Evolutionary conservation across 2,888 invertebrate genomes (phyloP), one percentile per base, ranked within the genome.

Genomic region (Agrotis segetum): DNA sequence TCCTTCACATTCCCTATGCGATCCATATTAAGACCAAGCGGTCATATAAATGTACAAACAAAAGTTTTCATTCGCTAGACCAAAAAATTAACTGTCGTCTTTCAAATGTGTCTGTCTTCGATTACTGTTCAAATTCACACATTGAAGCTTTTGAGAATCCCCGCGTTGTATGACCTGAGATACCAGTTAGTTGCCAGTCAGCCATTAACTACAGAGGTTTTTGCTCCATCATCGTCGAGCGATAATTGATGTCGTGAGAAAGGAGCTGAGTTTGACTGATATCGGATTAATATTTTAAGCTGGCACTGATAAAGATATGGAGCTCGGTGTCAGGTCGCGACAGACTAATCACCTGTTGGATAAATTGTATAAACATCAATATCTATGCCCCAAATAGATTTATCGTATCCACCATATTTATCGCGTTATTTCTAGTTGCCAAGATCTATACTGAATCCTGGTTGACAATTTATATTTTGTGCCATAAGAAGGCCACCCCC

Each of bases 191-290:
- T 82, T 85, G 87, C 87, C 87, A 88, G 88, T 87, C 87, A 87
- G 85, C 85, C 85, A 87, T 88, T 88, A 86, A 76, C 67, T 71
- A 66, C 79, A 71, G 79, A 64, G 64, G 56, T 73, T 87, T 86
- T 87, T 86, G 87, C 85, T 78, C 65, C 82, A 85, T 89, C 87
- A 87, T 77, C 74, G 74, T 69, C 75, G 71, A 67, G 60, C 81
- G 81, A 83, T 88, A 87, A 89, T 88, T 85, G 83, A 73, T 88
- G 85, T 85, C 88, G 88, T 89, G 89, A 88, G 88, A 91, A 88
- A 87, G 82, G 60, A 74, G 52, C 67, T 53, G 73, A 85, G 85
- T 88, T 88, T 87, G 85, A 87, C 84, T 85, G 77, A 81, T 83
- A 85, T 83, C 75, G 66, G 79, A 88, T 87, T 85, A 83, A 81